phyloP scores from a whole-genome alignment of 1,140 invertebrate genomes.

The Gryon sp. region DNA sequence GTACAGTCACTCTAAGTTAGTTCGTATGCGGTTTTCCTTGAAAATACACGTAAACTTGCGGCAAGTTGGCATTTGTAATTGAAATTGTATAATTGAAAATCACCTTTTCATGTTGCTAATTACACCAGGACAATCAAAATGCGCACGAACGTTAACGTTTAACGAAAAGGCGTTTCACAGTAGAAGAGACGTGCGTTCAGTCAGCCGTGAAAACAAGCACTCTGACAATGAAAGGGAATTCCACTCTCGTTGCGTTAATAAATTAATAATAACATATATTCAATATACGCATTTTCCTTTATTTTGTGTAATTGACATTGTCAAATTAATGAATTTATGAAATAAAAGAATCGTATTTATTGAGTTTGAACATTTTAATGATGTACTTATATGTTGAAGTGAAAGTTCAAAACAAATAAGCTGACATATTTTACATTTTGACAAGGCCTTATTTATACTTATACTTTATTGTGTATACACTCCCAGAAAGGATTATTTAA shows the following conservation, averaged over 20 bases:
- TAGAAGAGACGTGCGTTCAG: slow-evolving; percentile 7
- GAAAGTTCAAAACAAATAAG: too few species aligned
- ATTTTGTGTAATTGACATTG: neutral
- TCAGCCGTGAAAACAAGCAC: slow-evolving; percentile 7
- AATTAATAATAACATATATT: slow-evolving; percentile 6
- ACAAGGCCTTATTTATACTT: too few species aligned
- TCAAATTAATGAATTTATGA: slow-evolving; percentile 5
- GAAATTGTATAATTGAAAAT: slow-evolving; percentile 21
- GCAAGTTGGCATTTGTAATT: slow-evolving; percentile 3
- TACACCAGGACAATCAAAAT: slow-evolving; percentile 4
- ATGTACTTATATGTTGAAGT: too few species aligned
- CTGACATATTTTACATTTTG: too few species aligned
- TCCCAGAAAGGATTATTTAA: too few species aligned
- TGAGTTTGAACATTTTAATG: too few species aligned
- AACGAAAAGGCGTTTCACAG: slow-evolving; percentile 1
- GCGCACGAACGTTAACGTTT: neutral
- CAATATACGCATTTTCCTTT: neutral
- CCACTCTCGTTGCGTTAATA: neutral
- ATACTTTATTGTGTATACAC: too few species aligned
- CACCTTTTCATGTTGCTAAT: slow-evolving; percentile 20
- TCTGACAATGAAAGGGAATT: neutral
- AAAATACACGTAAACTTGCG: too few species aligned
- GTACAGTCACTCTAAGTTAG: neutral
- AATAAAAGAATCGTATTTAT: slow-evolving; percentile 40
- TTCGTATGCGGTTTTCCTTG: too few species aligned